phyloP scores from a whole-genome alignment of 2,888 invertebrate species.

The Drosophila tripunctata region DNA sequence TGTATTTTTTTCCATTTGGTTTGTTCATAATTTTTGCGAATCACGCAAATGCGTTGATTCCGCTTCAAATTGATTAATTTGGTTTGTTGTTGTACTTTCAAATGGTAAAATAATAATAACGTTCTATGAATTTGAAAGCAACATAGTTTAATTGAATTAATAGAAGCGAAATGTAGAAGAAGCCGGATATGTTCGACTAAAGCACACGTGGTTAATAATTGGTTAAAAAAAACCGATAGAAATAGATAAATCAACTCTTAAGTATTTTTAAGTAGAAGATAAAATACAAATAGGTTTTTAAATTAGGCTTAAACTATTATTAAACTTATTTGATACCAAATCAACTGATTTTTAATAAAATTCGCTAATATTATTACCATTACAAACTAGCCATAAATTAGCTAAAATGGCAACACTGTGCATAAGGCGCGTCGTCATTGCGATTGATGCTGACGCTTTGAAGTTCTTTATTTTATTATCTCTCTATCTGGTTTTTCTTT shows the following conservation, averaged over 20 bases:
- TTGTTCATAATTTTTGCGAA: constrained; percentile 37
- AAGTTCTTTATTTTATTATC: constrained; percentile 38
- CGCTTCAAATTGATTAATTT: constrained; percentile 72
- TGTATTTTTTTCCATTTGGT: constrained; percentile 17
- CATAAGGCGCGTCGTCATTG: constrained; percentile 17
- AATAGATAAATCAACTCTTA: too few relatives aligned
- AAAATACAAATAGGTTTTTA: too few relatives aligned
- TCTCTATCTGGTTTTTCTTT: background rate
- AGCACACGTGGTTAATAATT: too few relatives aligned
- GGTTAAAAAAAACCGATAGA: too few relatives aligned
- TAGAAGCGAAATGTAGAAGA: constrained; percentile 25
- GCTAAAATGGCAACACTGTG: background rate
- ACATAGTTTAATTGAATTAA: constrained; percentile 68
- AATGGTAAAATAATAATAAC: constrained; percentile 21
- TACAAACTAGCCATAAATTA: background rate
- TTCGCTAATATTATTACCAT: too few relatives aligned
- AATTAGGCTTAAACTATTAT: too few relatives aligned
- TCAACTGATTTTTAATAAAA: too few relatives aligned
- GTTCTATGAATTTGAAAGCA: constrained; percentile 43
- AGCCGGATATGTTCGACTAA: background rate
- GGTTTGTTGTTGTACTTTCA: constrained; percentile 18
- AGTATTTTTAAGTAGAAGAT: too few relatives aligned
- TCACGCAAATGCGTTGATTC: constrained; percentile 70
- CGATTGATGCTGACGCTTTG: constrained; percentile 35
- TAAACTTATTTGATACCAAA: too few relatives aligned